phyloP scores from a whole-genome alignment of 2,113 vertebrate species.

The Rhadina sibilatrix region DNA sequence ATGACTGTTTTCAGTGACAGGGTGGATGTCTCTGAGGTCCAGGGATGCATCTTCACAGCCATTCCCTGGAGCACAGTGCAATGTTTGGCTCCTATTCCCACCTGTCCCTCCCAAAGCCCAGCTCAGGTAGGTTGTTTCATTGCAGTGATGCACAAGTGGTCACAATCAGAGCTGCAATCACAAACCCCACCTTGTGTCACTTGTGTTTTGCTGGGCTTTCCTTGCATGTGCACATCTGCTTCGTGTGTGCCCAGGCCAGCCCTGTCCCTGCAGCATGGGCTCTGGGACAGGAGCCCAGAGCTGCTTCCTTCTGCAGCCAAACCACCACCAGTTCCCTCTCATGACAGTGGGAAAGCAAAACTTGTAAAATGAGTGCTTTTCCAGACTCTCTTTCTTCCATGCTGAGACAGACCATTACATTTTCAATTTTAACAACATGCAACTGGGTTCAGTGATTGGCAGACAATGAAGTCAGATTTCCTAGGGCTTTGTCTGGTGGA shows the following conservation, averaged over 20 bases:
- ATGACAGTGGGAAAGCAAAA: neutral
- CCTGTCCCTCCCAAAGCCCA: neutral
- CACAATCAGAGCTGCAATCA: neutral
- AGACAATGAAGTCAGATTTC: neutral
- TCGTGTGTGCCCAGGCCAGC: neutral
- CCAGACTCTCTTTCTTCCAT: neutral
- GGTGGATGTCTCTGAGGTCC: neutral
- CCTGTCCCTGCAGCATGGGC: neutral
- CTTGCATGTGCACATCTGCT: neutral
- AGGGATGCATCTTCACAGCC: neutral
- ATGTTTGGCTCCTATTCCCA: neutral
- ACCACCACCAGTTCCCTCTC: neutral
- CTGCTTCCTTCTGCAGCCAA: neutral
- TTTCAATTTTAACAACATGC: neutral
- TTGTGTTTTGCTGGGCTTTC: neutral
- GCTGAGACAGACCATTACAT: neutral
- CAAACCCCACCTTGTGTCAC: neutral
- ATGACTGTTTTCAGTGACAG: neutral
- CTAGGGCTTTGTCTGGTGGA: neutral
- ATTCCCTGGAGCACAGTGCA: neutral
- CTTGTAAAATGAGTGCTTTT: neutral
- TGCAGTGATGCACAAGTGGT: neutral
- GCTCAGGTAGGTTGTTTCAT: neutral
- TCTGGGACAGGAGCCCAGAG: neutral
- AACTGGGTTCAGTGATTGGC: neutral